Evolutionary conservation across 2,797 vertebrate species (phyloP), one percentile per base, ranked within the genome.

Genomic region (Rhinophrynus dorsalis): DNA sequence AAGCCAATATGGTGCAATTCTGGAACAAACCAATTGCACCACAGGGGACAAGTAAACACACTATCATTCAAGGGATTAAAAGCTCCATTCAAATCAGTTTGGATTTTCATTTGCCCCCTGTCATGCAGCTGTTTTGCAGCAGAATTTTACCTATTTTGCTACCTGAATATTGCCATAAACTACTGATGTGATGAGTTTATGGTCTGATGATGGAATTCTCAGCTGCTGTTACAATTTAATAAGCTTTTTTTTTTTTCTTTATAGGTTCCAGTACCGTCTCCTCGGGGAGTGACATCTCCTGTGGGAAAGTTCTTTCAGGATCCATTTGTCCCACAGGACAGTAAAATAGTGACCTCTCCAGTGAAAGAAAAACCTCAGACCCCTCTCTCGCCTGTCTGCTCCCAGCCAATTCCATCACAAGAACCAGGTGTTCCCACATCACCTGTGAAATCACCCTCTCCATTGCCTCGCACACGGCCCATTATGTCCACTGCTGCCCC

Each of bases 361-460:
- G 37, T 45, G 13, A 30, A 47, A 76, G 75, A 0, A 42, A 51
- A 42, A 78, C 17, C 35, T 18, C 15, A 9, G 18, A 64, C 55
- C 3, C 75, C 75, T 48, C 32, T 59, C 29, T 87, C 91, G 8
- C 93, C 95, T 0, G 90, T 96, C 66, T 30, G 91, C 38, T 94
- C 90, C 1, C 97, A 97, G 82, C 96, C 96, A 0, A 76, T 83
- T 20, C 79, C 92, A 1, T 77, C 92, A 2, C 90, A 91, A 0
- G 95, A 96, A 76, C 78, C 89, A 1, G 61, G 80, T 38, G 64
- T 81, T 0, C 82, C 92, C 6, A 77, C 83, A 45, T 87, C 92
- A 1, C 85, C 89, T 0, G 70, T 88, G 26, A 85, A 84, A 66
- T 76, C 88, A 0, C 88, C 88, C 23, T 82, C 83, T 13, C 83